Evolutionary conservation across 2,797 vertebrate species (phyloP), one percentile per base, ranked within the genome.

Genomic region (Rhinophrynus dorsalis): DNA sequence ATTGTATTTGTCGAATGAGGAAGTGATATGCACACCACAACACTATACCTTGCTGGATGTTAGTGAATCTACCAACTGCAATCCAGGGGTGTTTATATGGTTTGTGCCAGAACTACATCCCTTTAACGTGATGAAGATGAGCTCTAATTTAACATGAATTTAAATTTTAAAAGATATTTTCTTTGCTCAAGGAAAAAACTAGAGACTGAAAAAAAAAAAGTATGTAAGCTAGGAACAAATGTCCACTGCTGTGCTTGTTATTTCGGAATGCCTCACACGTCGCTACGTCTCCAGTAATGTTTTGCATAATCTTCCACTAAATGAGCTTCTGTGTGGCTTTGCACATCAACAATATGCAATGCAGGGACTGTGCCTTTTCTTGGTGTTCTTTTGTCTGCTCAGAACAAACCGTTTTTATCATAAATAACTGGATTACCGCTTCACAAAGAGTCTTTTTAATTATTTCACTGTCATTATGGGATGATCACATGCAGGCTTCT

Each of bases 211-310:
- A 15, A 15, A 3, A n/a, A 44, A 44, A 42, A 18, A 18, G 1
- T 12, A n/a, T 60, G n/a, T 29, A 60, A 44, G 24, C 35, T 21
- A 57, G 67, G 84, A 79, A 77, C 82, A 78, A 74, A 80, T 10
- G 24, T 54, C 68, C 62, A 56, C 37, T 74, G 35, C 77, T 81
- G 47, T 77, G 77, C 85, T 1, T 54, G 15, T 70, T 74, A 15
- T 29, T 77, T 85, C 77, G 5, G 74, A 80, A 71, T 77, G 72
- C 54, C 40, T 80, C 24, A 62, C 15, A 0, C 80, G 60, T 74
- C 79, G 74, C 66, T 64, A 42, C 68, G 74, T 68, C 74, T 82
- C 60, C 48, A 61, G 78, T 84, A 85, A 82, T 81, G 68, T 80
- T 60, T 79, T 81, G 44, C 66, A 77, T 82, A 82, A 82, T 80